A percentile compares a stretch with the other conserved stretches of the same genome.
Evolutionary conservation across 1,140 invertebrate species (phyloP).

Genomic region (Oscheius sp.): DNA sequence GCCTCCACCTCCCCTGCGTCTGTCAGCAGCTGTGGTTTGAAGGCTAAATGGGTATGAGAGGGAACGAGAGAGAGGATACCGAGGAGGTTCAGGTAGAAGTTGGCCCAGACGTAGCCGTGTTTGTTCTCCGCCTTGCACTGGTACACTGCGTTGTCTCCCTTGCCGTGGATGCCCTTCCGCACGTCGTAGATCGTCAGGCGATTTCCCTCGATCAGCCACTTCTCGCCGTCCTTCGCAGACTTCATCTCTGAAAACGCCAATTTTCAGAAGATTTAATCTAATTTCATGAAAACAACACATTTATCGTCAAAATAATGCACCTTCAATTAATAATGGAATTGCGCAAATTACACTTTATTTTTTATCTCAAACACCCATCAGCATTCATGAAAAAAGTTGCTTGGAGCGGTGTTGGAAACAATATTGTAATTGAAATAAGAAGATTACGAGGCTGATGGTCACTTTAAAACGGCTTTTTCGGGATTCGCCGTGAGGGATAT

Average conservation of each 20-base stretch:
- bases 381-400: no score
- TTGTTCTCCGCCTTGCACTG: slow-evolving; percentile 98
- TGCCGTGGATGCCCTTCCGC: slow-evolving; percentile 68
- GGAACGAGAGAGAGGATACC: slow-evolving; percentile 63
- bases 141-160: slow-evolving; percentile 86
- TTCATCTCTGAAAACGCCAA: slow-evolving; percentile 50
- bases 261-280: neutral
- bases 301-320: no score
- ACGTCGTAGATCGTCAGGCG: slow-evolving; percentile 80
- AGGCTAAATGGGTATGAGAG: slow-evolving; percentile 65
- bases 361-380: no score
- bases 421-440: no score
- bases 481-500: no score
- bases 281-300: neutral
- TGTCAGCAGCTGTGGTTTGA: slow-evolving; percentile 83
- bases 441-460: no score
- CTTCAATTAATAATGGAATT: no score
- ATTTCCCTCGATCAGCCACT: slow-evolving; percentile 68
- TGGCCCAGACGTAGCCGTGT: slow-evolving; percentile 75
- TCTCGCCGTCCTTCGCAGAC: slow-evolving; percentile 48
- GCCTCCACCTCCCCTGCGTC: slow-evolving; percentile 73
- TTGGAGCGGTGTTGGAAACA: no score
- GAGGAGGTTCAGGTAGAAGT: slow-evolving; percentile 94
- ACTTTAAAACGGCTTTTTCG: no score
- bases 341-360: no score